Percentiles rank a stretch among this genome's conserved stretches.
phyloP scores from a whole-genome alignment of 2,888 invertebrate genomes.

The Mesorhabditis spiculigera region DNA sequence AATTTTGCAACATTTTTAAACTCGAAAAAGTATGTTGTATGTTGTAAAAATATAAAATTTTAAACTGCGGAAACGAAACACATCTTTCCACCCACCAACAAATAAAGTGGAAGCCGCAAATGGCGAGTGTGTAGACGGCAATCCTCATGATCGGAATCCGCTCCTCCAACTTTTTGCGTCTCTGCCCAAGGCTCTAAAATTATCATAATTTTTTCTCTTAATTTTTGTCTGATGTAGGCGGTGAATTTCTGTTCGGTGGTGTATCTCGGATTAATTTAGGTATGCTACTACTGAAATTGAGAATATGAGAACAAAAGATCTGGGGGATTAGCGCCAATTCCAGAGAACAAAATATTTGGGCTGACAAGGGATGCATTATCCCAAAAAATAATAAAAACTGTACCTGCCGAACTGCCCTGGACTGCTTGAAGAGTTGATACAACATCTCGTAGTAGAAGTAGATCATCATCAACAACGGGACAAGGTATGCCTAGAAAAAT shows the following conservation, averaged over 20 bases:
- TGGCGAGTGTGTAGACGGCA: conserved; percentile 55
- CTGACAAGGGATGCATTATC: too few species aligned
- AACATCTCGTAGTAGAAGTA: conserved; percentile 56
- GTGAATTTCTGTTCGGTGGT: not conserved
- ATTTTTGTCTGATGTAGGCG: not conserved
- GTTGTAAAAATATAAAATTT: too few species aligned
- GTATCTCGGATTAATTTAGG: not conserved
- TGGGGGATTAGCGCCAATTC: too few species aligned
- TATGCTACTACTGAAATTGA: too few species aligned
- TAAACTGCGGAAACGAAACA: too few species aligned
- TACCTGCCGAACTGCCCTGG: conserved; percentile 28
- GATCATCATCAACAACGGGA: conserved; percentile 51
- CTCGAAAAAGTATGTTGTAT: too few species aligned
- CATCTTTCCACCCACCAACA: conserved; percentile 51
- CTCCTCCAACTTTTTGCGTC: conserved; percentile 11
- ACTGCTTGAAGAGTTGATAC: conserved; percentile 43
- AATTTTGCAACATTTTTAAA: too few species aligned
- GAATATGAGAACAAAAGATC: too few species aligned
- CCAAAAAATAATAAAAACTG: not conserved
- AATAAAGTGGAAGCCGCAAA: conserved; percentile 53
- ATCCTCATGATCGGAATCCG: conserved; percentile 52
- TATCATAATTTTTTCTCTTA: not conserved
- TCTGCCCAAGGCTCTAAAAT: not conserved
- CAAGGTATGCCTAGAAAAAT: conserved; percentile 38
- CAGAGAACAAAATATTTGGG: too few species aligned